Base-by-base conservation (phyloP, 1,140 invertebrate genomes). In the Coptotermes formosanus region DNA sequence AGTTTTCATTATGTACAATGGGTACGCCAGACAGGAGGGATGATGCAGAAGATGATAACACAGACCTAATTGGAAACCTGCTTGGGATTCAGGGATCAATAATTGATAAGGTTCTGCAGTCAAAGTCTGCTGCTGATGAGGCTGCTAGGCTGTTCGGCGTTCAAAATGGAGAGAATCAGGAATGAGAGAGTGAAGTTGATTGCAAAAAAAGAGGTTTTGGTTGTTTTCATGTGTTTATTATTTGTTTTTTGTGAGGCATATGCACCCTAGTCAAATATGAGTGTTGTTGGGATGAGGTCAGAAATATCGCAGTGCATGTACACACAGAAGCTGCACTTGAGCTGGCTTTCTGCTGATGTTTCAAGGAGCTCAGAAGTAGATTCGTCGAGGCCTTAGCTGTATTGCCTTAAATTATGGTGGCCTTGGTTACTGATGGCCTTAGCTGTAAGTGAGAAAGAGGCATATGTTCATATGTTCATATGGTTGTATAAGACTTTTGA, bases 21-120 rank as follows among this genome's bases (percentile, higher is more conserved):
- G 45, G 25, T 25, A 4, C 83, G 38, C 9, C 43, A 44, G 38
- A 32, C 52, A 52, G 83, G 52, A 48, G 83, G 23, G n/a, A 84
- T 30, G 52, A 84, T 8, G 19, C 6, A 30, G 45, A 52, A 1
- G 87, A 88, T 21, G 85, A 82, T 25, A 59, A 86, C 12, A 84
- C 86, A 44, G 97, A 98, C 89, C 92, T 98, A 59, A 97, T 98
- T 88, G 96, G 97, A 1, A 97, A 97, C 90, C 92, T 98, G 0
- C 91, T 98, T 1, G 97, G 97, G 0, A 97, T 98, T 86, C 94
- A 95, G 85, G 96, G 97, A 90, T 94, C 95, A n/a, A 95, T 98
- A 86, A 94, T 97, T 75, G 97, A 98, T 89, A 95, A 96, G 89
- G 94, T 98, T 86, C 92, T 98, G 0, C 92, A 93, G 64, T 95